Conservation (phyloP, 2,113 vertebrate genomes). For the Prinia subflava region DNA sequence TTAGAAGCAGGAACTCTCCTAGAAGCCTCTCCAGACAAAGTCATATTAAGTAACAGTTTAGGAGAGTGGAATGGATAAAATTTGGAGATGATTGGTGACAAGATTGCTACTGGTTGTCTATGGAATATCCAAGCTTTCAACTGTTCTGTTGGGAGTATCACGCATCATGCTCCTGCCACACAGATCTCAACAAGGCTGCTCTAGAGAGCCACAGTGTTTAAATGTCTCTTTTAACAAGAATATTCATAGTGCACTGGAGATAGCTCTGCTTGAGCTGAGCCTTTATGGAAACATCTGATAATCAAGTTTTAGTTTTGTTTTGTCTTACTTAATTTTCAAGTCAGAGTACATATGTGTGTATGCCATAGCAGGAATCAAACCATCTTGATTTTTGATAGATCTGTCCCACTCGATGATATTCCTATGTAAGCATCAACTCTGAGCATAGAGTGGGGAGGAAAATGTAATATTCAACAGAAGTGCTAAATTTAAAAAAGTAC, state of each 20-base stretch:
- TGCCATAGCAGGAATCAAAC: background rate
- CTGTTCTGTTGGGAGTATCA: slow-evolving; percentile 49
- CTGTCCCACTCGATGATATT: background rate
- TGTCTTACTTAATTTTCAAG: background rate
- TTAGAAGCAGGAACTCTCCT: slow-evolving; percentile 44
- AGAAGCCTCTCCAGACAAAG: slow-evolving; percentile 51
- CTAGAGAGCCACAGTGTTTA: background rate
- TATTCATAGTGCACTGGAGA: background rate
- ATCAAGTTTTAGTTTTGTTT: background rate
- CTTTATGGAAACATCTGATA: slow-evolving; percentile 11
- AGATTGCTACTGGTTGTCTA: slow-evolving; percentile 49
- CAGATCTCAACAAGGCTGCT: background rate
- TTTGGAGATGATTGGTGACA: slow-evolving; percentile 61
- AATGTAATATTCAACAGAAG: background rate
- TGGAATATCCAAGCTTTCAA: slow-evolving; percentile 33
- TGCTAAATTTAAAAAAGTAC: background rate
- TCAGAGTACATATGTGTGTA: background rate
- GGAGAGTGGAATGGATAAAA: slow-evolving; percentile 47
- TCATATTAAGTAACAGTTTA: slow-evolving; percentile 55
- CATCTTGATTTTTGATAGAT: background rate
- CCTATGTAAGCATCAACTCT: background rate
- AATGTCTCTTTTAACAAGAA: background rate
- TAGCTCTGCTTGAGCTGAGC: background rate
- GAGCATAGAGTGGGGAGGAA: background rate
- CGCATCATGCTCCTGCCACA: background rate